Evolutionary conservation across 2,113 vertebrate genomes (phyloP), one percentile per base, ranked within the genome.

Genomic region (Rynchops niger): DNA sequence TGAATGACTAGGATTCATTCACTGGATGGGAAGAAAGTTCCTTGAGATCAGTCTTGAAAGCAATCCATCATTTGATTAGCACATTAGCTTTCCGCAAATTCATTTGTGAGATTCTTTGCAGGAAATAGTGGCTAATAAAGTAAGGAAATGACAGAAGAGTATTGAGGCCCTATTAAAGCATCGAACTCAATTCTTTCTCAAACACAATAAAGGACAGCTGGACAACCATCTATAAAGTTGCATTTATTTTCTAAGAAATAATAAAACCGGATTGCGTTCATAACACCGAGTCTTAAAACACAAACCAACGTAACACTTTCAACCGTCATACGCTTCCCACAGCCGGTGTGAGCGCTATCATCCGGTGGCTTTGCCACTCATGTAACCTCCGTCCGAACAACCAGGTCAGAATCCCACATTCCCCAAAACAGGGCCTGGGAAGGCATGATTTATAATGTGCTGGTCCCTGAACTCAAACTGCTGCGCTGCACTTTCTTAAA

Each of bases 391-490:
- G 47, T 40, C 34, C 96, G 79, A 36, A 82, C 76, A 58, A 3
- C 61, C 15, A 85, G 74, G n/a, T 43, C 45, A 59, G 66, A 73
- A 61, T 53, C 72, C 47, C 55, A 72, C 6, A 90, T 40, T 27
- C 98, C 96, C 92, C 94, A 71, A 80, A 62, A 16, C 89, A 49
- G 95, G 88, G 25, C 67, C 90, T 72, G 94, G 93, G 58, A 69
- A 63, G 6, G 71, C 55, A 49, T 12, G 59, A 66, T 58, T 89
- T 93, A 93, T 81, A 78, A 97, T 58, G 32, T 94, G 84, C 27
- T 92, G 70, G 10, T 93, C 93, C 94, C 82, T 90, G 78, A 95
- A 97, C 70, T 95, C 96, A 96, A 97, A 98, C 58, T 97, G 94
- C 66, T 96, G 21, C 9, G 36, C n/a, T 86, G 53, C 36, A 36